Base-by-base conservation (phyloP, 2,888 invertebrate species). In the Ptycholaimellus sp. region DNA sequence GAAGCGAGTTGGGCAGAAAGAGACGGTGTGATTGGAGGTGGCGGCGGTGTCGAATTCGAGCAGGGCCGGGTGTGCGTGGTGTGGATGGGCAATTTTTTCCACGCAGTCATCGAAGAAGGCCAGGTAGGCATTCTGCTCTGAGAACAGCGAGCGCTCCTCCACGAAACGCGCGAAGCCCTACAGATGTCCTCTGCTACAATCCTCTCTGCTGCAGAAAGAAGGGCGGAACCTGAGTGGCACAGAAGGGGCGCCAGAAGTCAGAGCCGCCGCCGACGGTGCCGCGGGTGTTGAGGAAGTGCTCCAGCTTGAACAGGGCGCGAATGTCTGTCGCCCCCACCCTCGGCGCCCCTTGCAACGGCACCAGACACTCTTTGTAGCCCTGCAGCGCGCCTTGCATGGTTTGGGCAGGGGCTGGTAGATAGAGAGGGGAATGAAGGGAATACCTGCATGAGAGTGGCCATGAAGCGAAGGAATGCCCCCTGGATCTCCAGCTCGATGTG, bases 71-170 rank as follows among this genome's bases (percentile, higher is more conserved):
- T 18, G 27, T 46, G 41, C 1, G 42, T 40, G 0, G 39, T 38
- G 28, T 43, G 56, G 53, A 40, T 27, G 45, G 6, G 53, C 51
- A 5, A 57, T 46, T 57, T 76, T 73, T 55, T 85, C 85, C 6
- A 79, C 75, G 58, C 90, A 93, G 56, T 96, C 90, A 61, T 96
- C 96, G 57, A 96, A 96, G 63, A 83, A 83, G 13, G 79, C 81
- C 39, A 96, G 65, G 33, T 83, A 81, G 42, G 82, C 81, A 63
- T 93, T 90, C 37, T 49, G 47, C 56, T 90, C 90, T n/a, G 85
- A 83, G 1, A 90, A 83, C 63, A 99, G 93, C 47, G 87, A 87
- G 17, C 93, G 70, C 60, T 96, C 96, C 61, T 96, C 93, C 44
- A 99, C 90, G 62, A 99, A 96, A 36, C 87, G 73, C 46, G 44